phyloP scores from a whole-genome alignment of 2,113 vertebrate genomes.

The Myanophis thanlyinensis region DNA sequence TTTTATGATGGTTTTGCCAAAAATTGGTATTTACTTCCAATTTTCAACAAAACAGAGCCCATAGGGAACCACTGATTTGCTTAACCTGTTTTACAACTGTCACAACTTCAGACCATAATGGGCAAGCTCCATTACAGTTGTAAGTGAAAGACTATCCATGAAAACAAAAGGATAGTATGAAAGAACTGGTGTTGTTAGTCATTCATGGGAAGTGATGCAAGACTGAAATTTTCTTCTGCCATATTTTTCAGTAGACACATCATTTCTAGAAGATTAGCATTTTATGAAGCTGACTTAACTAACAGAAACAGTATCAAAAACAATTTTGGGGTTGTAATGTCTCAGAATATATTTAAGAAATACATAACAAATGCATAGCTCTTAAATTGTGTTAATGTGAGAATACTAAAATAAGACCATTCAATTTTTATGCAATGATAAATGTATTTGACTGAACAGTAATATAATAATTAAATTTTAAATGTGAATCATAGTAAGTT shows the following conservation, averaged over 20 bases:
- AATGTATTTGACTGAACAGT: neutral
- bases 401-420: neutral
- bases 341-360: neutral
- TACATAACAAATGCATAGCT: neutral
- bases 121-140: no score
- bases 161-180: neutral
- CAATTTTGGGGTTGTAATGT: neutral
- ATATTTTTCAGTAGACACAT: neutral
- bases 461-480: neutral
- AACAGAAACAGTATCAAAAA: neutral
- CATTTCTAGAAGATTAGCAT: neutral
- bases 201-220: neutral
- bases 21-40: neutral
- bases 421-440: neutral
- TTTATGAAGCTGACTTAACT: neutral
- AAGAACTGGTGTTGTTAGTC: neutral
- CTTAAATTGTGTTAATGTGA: neutral
- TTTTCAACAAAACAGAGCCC: neutral
- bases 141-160: no score
- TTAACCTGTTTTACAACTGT: neutral
- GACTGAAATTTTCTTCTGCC: neutral
- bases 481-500: neutral
- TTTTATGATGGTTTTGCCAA: neutral
- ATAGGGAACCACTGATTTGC: no score
- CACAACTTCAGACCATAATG: neutral